Base-by-base conservation (phyloP, 2,113 vertebrate genomes). In the Amia ocellicauda region DNA sequence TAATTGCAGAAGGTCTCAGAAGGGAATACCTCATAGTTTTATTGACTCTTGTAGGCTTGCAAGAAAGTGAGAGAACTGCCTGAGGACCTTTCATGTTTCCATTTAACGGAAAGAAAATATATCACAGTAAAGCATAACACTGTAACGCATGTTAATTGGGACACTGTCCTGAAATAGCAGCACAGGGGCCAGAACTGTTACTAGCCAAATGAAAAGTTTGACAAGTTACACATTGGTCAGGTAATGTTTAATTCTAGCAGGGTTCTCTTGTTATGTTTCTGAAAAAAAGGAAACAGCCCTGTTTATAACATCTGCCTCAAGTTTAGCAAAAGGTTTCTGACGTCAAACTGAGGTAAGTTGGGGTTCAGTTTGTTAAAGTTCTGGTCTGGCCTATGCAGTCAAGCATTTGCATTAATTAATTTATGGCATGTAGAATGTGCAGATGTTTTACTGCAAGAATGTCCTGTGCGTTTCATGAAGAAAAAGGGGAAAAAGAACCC, bases 271-370 rank as follows among this genome's bases (percentile, higher is more conserved):
- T 59, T 22, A 40, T 23, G 28, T 50, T 54, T 28, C 24, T 31
- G 40, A 19, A 28, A 40, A 40, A 24, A 49, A 43, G 51, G 20
- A n/a, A n/a, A n/a, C n/a, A 31, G 8, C 28, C 19, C 22, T 51
- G 56, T 52, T 66, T 52, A 17, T 31, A 58, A 58, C 63, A 58
- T 58, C 55, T 65, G 63, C 63, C 43, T 50, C 28, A 51, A 50
- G 55, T 65, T 49, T 65, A 36, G 20, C 20, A 43, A 52, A 50
- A 20, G 64, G 19, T 42, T 69, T 75, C 50, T 85, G 81, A 85
- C 82, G 81, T 83, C 82, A 85, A 78, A 60, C 65, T 66, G 55
- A 70, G 67, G 54, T 22, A 42, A 52, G 19, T 26, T 36, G 26
- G 24, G 27, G 36, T 29, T 31, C 3, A 10, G 29, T 41, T 22